These are phyloP conservation scores for Eubucco bourcierii DNA, from an alignment of 2,113 vertebrate species.

Conservation along the genomic window DNA sequence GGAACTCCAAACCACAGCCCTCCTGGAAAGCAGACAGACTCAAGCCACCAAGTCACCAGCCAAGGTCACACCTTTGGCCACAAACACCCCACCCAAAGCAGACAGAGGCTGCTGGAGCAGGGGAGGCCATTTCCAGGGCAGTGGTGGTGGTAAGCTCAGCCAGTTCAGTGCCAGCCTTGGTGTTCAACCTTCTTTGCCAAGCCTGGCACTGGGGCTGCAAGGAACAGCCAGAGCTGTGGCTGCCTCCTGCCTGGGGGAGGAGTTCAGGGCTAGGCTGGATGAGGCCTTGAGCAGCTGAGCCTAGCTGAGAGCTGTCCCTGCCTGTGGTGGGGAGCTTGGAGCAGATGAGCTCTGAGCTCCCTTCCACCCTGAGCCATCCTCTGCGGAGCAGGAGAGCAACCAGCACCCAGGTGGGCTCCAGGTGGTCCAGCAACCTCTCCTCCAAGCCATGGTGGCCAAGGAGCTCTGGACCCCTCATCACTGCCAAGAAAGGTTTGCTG, in stretches of 20 bases:
- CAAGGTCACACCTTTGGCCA: neutral
- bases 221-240: neutral
- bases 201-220: neutral
- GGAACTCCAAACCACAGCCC: neutral
- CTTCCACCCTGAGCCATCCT: too few species aligned
- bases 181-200: neutral
- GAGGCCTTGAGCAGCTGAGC: too few species aligned
- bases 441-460: neutral
- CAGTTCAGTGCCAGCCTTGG: neutral
- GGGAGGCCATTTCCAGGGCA: too few species aligned
- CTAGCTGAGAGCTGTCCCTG: too few species aligned
- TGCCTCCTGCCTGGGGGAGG: too few species aligned
- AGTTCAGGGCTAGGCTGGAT: too few species aligned
- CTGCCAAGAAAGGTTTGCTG: accelerated
- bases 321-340: too few species aligned
- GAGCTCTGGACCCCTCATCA: neutral
- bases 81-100: neutral
- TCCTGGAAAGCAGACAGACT: neutral
- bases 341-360: too few species aligned
- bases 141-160: too few species aligned
- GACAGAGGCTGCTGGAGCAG: neutral
- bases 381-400: too few species aligned
- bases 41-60: neutral
- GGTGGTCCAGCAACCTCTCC: neutral
- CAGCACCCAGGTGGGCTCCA: neutral